A percentile compares a stretch with the other conserved stretches of the same genome.
Evolutionary conservation across 2,888 invertebrate genomes (phyloP).

Genomic region (Dasysyrphus tricinctus): DNA sequence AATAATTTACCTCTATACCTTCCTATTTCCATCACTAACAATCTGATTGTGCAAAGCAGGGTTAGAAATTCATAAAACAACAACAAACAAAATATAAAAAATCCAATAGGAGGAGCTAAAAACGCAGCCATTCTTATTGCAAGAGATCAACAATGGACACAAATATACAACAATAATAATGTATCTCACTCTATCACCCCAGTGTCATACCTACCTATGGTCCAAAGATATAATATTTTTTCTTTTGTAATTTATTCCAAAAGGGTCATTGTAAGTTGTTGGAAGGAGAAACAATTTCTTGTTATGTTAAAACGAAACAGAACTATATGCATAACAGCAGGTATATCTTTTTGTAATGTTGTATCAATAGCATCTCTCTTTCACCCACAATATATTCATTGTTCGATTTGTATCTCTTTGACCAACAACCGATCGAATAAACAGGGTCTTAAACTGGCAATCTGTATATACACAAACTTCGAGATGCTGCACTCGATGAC

Average conservation of each 20-base stretch:
- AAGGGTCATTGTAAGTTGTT: background rate
- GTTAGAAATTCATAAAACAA: background rate
- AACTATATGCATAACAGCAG: constrained; percentile 12
- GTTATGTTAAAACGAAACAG: constrained; percentile 27
- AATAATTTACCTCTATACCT: constrained; percentile 15
- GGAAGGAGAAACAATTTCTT: constrained; percentile 40
- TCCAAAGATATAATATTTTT: background rate
- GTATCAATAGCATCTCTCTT: constrained; percentile 23
- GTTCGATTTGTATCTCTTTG: constrained; percentile 41
- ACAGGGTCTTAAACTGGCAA: constrained; percentile 48
- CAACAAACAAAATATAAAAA: constrained; percentile 6
- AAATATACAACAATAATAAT: constrained; percentile 1
- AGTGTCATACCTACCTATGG: background rate
- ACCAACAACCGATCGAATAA: constrained; percentile 51
- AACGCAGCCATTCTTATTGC: constrained; percentile 73
- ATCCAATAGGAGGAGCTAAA: constrained; percentile 54
- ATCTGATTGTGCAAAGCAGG: constrained; percentile 41
- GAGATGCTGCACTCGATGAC: constrained; percentile 77
- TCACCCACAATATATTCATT: constrained; percentile 34
- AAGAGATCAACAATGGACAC: constrained; percentile 28
- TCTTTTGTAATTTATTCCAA: background rate
- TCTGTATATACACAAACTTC: constrained; percentile 31
- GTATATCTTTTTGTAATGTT: background rate
- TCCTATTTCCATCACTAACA: constrained; percentile 12
- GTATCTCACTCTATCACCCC: constrained; percentile 37